Conservation (phyloP, 2,888 invertebrate genomes). For the Microctonus aethiopoides region DNA sequence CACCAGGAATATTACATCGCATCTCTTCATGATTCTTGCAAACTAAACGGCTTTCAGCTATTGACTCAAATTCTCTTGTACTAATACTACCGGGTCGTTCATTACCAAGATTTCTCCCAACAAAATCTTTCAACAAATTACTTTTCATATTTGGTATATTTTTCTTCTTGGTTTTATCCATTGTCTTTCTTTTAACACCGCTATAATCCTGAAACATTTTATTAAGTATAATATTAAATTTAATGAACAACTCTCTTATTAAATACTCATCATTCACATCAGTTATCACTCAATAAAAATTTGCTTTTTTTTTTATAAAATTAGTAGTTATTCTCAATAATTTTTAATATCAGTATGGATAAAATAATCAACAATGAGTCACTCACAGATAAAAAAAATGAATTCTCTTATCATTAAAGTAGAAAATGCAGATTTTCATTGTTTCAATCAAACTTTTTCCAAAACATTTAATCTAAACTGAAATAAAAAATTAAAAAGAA, state of each 20-base stretch:
- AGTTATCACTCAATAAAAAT: background rate
- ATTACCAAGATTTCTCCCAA: constrained; percentile 59
- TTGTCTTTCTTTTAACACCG: constrained; percentile 7
- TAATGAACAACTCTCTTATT: no score
- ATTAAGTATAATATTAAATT: no score
- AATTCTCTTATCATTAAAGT: background rate
- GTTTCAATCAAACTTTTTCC: background rate
- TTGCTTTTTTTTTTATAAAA: background rate
- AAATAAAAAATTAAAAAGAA: background rate
- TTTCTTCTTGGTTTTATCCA: constrained; percentile 4
- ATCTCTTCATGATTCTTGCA: constrained; percentile 72
- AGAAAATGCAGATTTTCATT: background rate
- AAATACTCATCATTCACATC: background rate
- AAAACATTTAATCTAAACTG: background rate
- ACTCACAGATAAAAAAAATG: background rate
- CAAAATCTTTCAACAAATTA: constrained; percentile 57
- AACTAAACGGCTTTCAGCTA: constrained; percentile 76
- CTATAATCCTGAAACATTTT: background rate
- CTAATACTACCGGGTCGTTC: constrained; percentile 60
- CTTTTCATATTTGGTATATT: constrained; percentile 2
- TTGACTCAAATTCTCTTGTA: constrained; percentile 71
- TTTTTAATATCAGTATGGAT: background rate
- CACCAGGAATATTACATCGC: constrained; percentile 79
- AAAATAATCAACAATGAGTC: background rate
- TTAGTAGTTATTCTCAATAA: background rate